phyloP scores from a whole-genome alignment of 2,888 invertebrate genomes.

The Melanchra persicariae region DNA sequence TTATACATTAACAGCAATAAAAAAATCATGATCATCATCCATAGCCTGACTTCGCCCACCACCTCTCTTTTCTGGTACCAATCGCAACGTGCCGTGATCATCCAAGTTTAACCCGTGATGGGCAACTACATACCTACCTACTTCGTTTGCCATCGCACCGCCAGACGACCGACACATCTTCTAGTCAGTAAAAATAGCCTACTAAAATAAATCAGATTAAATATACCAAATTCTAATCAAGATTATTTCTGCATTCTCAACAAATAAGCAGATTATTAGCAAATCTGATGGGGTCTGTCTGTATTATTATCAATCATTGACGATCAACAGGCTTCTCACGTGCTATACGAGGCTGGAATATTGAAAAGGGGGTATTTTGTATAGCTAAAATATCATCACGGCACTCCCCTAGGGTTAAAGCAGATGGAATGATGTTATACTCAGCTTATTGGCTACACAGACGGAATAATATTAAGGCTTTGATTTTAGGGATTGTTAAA shows the following conservation, averaged over 20 bases:
- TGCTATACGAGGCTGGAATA: conserved; percentile 32
- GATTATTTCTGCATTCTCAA: not conserved
- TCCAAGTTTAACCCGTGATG: too few species aligned
- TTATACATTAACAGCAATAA: too few species aligned
- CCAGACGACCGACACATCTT: too few species aligned
- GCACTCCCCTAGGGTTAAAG: conserved; percentile 26
- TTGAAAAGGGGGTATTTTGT: conserved; percentile 54
- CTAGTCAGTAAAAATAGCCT: not conserved
- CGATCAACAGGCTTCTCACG: conserved; percentile 55
- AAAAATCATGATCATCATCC: too few species aligned
- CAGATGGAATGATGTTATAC: conserved; percentile 33
- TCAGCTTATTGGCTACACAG: conserved; percentile 28
- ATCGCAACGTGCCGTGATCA: too few species aligned
- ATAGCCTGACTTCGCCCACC: too few species aligned
- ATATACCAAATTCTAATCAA: not conserved
- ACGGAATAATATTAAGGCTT: conserved; percentile 27
- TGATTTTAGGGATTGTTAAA: conserved; percentile 11
- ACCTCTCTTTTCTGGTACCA: too few species aligned
- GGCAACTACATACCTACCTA: too few species aligned
- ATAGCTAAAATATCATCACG: conserved; percentile 50
- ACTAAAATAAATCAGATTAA: not conserved
- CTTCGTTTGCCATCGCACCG: too few species aligned
- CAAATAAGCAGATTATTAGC: conserved; percentile 44
- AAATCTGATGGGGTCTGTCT: conserved; percentile 17
- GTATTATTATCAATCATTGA: conserved; percentile 51